Conservation (phyloP, 2,113 vertebrate species). For the Enhydra lutris region DNA sequence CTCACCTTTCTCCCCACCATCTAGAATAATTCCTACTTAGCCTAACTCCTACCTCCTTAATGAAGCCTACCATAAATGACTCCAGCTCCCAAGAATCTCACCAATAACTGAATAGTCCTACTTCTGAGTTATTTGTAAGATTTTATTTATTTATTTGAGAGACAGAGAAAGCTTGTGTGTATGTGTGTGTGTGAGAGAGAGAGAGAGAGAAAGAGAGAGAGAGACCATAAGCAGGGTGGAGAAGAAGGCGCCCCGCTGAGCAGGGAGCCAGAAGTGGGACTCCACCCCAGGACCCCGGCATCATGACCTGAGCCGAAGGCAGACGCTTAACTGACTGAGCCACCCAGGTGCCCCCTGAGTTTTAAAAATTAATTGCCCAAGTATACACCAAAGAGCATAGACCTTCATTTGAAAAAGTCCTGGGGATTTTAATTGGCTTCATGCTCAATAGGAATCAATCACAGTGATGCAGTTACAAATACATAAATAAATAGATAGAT, state of each 20-base stretch:
- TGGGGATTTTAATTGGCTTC: constrained; percentile 60
- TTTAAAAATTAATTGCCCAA: constrained; percentile 47
- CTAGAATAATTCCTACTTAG: not conserved
- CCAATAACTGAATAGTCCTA: constrained; percentile 11
- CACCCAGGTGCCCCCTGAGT: too few species aligned
- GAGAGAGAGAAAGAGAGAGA: too few species aligned
- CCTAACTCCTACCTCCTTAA: constrained; percentile 19
- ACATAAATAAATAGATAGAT: constrained; percentile 41
- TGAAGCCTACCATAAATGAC: not conserved
- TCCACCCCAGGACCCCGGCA: too few species aligned
- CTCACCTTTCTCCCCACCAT: not conserved
- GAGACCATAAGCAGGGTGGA: too few species aligned
- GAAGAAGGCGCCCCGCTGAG: too few species aligned
- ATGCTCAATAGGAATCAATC: constrained; percentile 53
- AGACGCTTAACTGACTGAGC: too few species aligned
- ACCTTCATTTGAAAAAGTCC: constrained; percentile 49
- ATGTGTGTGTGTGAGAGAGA: too few species aligned
- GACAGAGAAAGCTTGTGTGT: too few species aligned
- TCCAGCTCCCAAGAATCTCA: constrained; percentile 33
- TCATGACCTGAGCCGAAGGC: too few species aligned
- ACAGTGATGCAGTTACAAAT: constrained; percentile 25
- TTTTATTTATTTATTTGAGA: too few species aligned
- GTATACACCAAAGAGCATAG: constrained; percentile 14
- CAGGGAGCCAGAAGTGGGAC: too few species aligned
- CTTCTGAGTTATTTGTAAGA: not conserved